Base-by-base conservation (phyloP, 2,797 vertebrate genomes). In the Peromyscus aztecus region DNA sequence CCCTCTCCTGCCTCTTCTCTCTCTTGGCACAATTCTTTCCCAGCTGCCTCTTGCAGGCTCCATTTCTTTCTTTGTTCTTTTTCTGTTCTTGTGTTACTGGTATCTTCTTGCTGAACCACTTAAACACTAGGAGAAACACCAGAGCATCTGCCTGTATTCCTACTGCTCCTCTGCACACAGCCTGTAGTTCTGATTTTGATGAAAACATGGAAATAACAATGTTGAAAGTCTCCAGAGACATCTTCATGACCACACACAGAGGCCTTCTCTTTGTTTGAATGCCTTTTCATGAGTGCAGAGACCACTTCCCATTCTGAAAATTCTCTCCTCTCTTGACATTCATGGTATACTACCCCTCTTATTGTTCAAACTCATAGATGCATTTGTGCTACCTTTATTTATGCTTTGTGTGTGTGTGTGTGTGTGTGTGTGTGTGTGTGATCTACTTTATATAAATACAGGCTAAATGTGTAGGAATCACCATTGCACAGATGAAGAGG, bases 401-500 rank as follows among this genome's bases (percentile, higher is more conserved):
- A 67, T 52, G 57, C 10, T 34, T 2, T 76, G 6, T 78, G 29
- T 52, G 46, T 43, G 71, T 49, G 75, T 23, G 11, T 57, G 24
- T 76, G 75, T 52, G 29, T 80, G 31, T 57, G 12, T 37, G 46
- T 34, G 65, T 67, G 46, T 10, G 67, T 69, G n/a, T 31, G 0
- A 1, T 91, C 8, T 43, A 77, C 8, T 63, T 63, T 78, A 29
- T 52, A 27, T 63, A 65, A 63, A 78, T 43, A 63, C 24, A 57
- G 46, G 27, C 16, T 91, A 89, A 94, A 52, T 65, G 19, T 63
- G 16, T 63, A 61, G 37, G 84, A 12, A 78, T 37, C 89, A 83
- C 43, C 76, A 91, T 93, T 90, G 85, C 73, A 97, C 57, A 86
- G 73, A 89, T 19, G 34, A 96, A 57, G 77, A 93, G 11, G 61